Percentiles rank a stretch among this genome's conserved stretches.
These are phyloP conservation scores for Protaetia brevitarsis DNA, from an alignment of 1,140 invertebrate species.

Conservation along the genomic window DNA sequence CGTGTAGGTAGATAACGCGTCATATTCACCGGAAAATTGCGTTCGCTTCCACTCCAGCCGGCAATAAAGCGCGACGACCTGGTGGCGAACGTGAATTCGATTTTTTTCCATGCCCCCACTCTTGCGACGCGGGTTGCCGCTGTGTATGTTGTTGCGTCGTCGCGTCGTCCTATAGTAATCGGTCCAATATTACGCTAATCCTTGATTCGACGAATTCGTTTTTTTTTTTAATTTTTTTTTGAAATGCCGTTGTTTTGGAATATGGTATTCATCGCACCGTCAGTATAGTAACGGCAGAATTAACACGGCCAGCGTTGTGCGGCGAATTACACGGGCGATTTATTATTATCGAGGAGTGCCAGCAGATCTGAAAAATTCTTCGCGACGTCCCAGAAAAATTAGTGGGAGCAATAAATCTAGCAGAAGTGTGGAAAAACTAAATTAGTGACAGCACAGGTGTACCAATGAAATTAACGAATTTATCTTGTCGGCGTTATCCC, in stretches of 20 bases:
- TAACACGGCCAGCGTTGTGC: neutral
- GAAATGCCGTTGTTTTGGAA: too few species aligned
- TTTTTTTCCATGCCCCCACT: neutral
- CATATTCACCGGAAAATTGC: slow-evolving; percentile 47
- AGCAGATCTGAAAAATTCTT: neutral
- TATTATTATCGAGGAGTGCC: neutral
- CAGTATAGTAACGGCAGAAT: too few species aligned
- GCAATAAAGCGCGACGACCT: slow-evolving; percentile 45
- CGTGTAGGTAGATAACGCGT: slow-evolving; percentile 47
- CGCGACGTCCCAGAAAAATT: slow-evolving; percentile 5
- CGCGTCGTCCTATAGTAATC: too few species aligned
- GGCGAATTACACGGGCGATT: neutral
- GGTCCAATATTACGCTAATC: too few species aligned
- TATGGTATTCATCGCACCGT: too few species aligned
- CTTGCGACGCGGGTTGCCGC: neutral
- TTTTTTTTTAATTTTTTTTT: too few species aligned
- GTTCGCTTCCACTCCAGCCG: slow-evolving; percentile 46
- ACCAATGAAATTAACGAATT: slow-evolving; percentile 2
- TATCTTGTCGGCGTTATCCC: slow-evolving; percentile 2
- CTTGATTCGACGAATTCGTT: too few species aligned
- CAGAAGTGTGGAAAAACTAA: slow-evolving; percentile 11
- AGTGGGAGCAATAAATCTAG: neutral
- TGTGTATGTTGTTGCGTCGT: too few species aligned
- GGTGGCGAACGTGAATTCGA: slow-evolving; percentile 29
- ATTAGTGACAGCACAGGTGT: slow-evolving; percentile 17